These are phyloP conservation scores for Nephila pilipes DNA, from an alignment of 1,140 invertebrate species.

Conservation along the genomic window DNA sequence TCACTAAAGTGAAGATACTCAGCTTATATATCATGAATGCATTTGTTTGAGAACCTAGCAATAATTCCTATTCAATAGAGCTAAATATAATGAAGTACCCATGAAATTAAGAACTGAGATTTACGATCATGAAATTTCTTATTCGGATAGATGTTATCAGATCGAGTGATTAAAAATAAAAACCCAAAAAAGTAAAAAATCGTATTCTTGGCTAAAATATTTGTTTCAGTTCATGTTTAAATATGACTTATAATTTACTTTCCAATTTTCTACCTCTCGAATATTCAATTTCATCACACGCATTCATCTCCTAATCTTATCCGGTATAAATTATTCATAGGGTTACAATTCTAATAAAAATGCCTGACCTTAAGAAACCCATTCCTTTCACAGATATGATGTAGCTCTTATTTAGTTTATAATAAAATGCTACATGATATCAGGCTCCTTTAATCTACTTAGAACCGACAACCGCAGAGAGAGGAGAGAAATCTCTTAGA, in stretches of 20 bases:
- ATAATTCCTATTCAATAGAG: no score
- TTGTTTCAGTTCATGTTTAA: no score
- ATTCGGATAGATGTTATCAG: no score
- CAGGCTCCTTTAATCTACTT: neutral
- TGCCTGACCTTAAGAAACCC: constrained; percentile 1
- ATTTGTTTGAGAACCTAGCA: no score
- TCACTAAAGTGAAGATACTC: no score
- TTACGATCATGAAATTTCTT: no score
- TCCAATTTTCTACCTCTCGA: neutral
- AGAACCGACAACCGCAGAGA: neutral
- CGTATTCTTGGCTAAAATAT: no score
- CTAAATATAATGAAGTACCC: no score
- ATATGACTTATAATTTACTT: neutral
- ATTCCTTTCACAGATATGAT: constrained; percentile 2
- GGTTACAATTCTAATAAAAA: constrained; percentile 26
- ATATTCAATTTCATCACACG: neutral
- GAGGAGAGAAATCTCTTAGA: neutral
- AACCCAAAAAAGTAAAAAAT: no score
- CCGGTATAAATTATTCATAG: constrained; percentile 30
- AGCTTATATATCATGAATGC: no score
- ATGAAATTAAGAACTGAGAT: no score
- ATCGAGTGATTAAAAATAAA: no score
- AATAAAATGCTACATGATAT: constrained; percentile 45
- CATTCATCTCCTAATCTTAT: constrained; percentile 1
- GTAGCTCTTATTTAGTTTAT: neutral